Conservation (phyloP, 1,140 invertebrate genomes). For the Drosophila sulfurigaster region DNA sequence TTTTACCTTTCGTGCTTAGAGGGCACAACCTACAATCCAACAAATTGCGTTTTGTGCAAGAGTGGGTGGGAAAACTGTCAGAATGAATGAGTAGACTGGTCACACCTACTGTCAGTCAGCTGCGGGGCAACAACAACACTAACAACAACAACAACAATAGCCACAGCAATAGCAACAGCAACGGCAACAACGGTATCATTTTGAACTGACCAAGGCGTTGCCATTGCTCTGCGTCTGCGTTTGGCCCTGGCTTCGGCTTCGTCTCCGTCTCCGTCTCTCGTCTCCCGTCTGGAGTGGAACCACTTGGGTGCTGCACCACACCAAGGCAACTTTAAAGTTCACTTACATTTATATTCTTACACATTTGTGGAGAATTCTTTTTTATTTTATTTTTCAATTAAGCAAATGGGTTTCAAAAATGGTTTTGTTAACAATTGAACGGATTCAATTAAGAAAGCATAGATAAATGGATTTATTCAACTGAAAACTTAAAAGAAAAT, state of each 20-base stretch:
- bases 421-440: background rate
- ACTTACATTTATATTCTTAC: conserved; percentile 41
- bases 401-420: conserved; percentile 49
- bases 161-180: conserved; percentile 21
- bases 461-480: background rate
- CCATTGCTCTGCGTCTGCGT: conserved; percentile 57
- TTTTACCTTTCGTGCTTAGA: conserved; percentile 72
- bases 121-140: conserved; percentile 42
- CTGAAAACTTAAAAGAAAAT: background rate
- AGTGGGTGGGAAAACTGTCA: conserved; percentile 84
- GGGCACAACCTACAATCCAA: conserved; percentile 84
- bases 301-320: conserved; percentile 13
- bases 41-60: conserved; percentile 82
- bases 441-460: background rate
- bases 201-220: conserved; percentile 70
- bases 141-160: conserved; percentile 19
- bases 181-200: conserved; percentile 49
- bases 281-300: background rate
- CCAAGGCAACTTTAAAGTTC: conserved; percentile 57
- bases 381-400: conserved; percentile 63
- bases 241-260: conserved; percentile 28
- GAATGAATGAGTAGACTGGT: conserved; percentile 84
- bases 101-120: conserved; percentile 84
- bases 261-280: background rate
- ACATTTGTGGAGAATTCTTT: conserved; percentile 26